phyloP scores from a whole-genome alignment of 2,888 invertebrate species.

The Tanaodytes sp. region DNA sequence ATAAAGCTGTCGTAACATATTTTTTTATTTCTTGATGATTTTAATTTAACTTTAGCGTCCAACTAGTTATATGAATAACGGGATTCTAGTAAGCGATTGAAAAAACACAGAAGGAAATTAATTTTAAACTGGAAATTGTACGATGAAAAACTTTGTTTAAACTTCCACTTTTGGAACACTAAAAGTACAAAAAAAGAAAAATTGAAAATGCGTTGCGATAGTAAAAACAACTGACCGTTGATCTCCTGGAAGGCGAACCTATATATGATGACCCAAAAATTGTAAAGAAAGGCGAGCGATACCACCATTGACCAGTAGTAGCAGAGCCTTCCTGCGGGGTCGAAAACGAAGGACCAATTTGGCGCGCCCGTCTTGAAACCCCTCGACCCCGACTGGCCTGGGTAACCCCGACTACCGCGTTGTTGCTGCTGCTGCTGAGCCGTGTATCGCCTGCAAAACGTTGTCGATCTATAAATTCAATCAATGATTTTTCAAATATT shows the following conservation, averaged over 20 bases:
- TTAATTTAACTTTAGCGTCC: no score
- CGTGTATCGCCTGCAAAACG: constrained; percentile 66
- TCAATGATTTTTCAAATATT: no score
- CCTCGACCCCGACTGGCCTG: constrained; percentile 67
- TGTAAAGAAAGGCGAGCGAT: constrained; percentile 95
- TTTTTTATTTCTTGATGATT: no score
- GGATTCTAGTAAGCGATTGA: no score
- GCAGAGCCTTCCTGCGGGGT: constrained; percentile 96
- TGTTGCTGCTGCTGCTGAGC: constrained; percentile 71
- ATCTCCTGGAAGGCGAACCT: constrained; percentile 99
- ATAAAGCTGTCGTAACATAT: no score
- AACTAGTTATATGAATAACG: no score
- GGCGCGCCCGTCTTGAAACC: constrained; percentile 80
- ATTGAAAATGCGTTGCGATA: no score
- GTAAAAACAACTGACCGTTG: constrained; percentile 87
- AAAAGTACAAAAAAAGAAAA: no score
- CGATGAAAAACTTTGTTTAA: no score
- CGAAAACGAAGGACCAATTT: constrained; percentile 97
- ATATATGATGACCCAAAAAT: constrained; percentile 98
- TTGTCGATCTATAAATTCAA: constrained; percentile 25
- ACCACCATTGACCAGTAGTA: constrained; percentile 99
- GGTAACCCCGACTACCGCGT: constrained; percentile 70
- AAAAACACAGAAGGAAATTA: no score
- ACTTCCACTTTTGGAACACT: no score
- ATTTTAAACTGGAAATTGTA: no score